These are phyloP conservation scores for Zaprionus lachaisei DNA, from an alignment of 1,140 invertebrate genomes.

Conservation along the genomic window DNA sequence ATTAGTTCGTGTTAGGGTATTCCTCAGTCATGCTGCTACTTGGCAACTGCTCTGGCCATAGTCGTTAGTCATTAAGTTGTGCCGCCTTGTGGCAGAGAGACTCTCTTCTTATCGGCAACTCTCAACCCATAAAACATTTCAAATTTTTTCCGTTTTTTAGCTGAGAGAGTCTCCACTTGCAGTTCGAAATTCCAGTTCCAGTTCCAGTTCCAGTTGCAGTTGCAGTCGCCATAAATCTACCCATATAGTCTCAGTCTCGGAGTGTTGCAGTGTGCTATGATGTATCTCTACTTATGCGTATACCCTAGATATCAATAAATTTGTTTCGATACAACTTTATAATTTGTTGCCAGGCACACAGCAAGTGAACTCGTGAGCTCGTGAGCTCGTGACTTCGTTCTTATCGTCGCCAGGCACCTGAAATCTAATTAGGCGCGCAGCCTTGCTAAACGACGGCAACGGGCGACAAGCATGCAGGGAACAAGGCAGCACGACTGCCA, in stretches of 20 bases:
- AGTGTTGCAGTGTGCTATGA: neutral
- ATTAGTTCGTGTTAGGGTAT: neutral
- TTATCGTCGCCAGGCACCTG: conserved; percentile 12
- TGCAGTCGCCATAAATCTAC: conserved; percentile 36
- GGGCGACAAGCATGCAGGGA: neutral
- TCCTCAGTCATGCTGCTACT: neutral
- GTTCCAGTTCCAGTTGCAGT: conserved; percentile 16
- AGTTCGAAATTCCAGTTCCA: conserved; percentile 17
- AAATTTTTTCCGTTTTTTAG: conserved; percentile 18
- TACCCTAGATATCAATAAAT: conserved; percentile 18
- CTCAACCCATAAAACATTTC: conserved; percentile 50
- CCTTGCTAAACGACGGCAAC: conserved; percentile 49
- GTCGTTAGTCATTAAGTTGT: conserved; percentile 56
- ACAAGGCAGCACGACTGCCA: neutral
- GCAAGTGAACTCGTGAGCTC: no score
- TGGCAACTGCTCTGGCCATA: neutral
- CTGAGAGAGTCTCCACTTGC: conserved; percentile 22
- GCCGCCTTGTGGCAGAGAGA: conserved; percentile 3
- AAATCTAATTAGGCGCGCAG: conserved; percentile 51
- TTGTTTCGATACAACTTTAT: conserved; percentile 5
- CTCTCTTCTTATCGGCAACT: conserved; percentile 36
- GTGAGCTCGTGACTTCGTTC: neutral
- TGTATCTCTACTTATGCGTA: conserved; percentile 10
- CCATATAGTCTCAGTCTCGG: neutral
- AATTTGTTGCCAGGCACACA: neutral